phyloP scores from a whole-genome alignment of 2,888 invertebrate genomes.

The Odontothrips loti region DNA sequence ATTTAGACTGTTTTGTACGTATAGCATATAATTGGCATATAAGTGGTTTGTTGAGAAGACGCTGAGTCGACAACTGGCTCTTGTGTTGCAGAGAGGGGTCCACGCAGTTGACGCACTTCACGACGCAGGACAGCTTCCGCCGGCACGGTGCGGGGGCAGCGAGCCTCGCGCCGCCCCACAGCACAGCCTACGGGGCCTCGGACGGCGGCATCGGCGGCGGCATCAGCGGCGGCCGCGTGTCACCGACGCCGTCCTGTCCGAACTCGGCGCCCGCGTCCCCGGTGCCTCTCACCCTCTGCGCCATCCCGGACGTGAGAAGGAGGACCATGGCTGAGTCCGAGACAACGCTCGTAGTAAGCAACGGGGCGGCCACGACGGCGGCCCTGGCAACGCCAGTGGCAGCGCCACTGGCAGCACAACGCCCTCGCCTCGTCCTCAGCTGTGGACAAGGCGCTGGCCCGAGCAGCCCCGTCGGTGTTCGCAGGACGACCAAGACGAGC shows the following conservation, averaged over 20 bases:
- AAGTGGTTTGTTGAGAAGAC: too few species aligned
- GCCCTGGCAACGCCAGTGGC: not conserved
- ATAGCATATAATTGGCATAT: too few species aligned
- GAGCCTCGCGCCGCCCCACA: too few species aligned
- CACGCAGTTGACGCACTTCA: conserved; percentile 10
- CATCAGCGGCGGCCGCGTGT: too few species aligned
- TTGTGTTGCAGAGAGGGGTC: not conserved
- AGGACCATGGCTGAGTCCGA: not conserved
- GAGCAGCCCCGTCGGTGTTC: not conserved
- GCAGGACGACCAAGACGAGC: not conserved
- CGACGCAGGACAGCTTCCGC: conserved; percentile 4
- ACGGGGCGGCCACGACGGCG: not conserved
- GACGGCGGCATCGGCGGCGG: too few species aligned
- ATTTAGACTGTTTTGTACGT: too few species aligned
- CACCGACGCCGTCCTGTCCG: too few species aligned
- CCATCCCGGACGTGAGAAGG: too few species aligned
- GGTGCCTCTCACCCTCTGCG: too few species aligned
- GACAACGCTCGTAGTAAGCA: not conserved
- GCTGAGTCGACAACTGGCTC: not conserved
- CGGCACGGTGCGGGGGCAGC: not conserved
- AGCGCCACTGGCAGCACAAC: not conserved
- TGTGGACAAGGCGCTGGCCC: not conserved
- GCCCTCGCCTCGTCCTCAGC: not conserved
- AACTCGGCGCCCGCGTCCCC: too few species aligned
- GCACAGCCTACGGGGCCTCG: too few species aligned